Percentiles rank a stretch among this genome's conserved stretches.
Evolutionary conservation across 2,797 vertebrate species (phyloP).

Genomic region (Chiropotes sagulatus): DNA sequence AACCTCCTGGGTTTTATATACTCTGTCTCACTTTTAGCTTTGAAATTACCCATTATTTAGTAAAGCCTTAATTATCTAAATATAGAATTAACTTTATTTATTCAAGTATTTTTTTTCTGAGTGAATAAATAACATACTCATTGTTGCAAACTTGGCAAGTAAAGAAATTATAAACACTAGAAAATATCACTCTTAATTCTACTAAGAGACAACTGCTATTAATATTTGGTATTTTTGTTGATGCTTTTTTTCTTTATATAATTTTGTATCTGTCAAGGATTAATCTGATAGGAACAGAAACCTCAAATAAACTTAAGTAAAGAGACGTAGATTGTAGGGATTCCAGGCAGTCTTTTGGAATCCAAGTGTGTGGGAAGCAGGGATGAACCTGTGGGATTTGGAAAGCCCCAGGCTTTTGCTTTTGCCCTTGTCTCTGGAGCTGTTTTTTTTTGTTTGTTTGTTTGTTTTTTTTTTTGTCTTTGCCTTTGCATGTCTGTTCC

Average conservation of each 20-base stretch:
- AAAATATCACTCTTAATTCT: background rate
- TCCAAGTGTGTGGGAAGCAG: background rate
- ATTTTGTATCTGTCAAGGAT: slow-evolving; percentile 3
- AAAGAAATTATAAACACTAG: slow-evolving; percentile 32
- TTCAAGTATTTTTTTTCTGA: background rate
- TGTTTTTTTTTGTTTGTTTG: background rate
- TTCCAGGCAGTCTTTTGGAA: background rate
- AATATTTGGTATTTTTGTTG: slow-evolving; percentile 33
- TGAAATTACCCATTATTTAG: slow-evolving; percentile 28
- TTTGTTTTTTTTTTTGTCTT: background rate
- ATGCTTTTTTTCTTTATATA: background rate
- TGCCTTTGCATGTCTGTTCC: background rate
- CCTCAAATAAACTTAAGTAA: slow-evolving; percentile 19
- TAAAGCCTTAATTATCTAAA: slow-evolving; percentile 45
- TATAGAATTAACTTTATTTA: slow-evolving; percentile 39
- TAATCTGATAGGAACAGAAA: slow-evolving; percentile 45
- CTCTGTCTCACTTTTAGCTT: background rate
- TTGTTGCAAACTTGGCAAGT: slow-evolving; percentile 49
- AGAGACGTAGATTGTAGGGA: background rate
- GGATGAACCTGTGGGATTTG: background rate
- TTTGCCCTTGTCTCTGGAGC: slow-evolving; percentile 17
- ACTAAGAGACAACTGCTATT: slow-evolving; percentile 15
- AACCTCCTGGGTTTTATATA: slow-evolving; percentile 11
- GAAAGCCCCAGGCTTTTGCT: slow-evolving; percentile 38
- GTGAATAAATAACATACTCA: slow-evolving; percentile 27